phyloP scores from a whole-genome alignment of 2,797 vertebrate species.

The Notoglanidium macrostoma region DNA sequence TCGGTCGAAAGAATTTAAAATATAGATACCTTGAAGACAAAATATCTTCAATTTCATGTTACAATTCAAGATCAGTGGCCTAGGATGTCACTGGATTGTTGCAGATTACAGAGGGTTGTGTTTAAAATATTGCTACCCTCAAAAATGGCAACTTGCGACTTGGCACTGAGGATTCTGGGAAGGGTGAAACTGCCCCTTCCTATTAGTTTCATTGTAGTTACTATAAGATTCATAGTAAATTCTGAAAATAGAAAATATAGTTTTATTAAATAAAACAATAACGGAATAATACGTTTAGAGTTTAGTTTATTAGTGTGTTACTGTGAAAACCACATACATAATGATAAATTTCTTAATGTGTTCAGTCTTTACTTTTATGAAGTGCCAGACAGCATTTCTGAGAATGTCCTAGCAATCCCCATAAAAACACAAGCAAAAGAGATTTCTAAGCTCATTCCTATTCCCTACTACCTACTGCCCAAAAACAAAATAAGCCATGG shows the following conservation, averaged over 20 bases:
- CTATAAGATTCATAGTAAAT: neutral
- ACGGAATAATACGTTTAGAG: neutral
- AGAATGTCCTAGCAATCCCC: constrained; percentile 24
- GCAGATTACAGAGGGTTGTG: too few relatives aligned
- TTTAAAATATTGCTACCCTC: too few relatives aligned
- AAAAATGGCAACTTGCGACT: too few relatives aligned
- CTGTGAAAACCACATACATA: neutral
- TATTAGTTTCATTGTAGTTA: neutral
- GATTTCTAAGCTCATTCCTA: constrained; percentile 33
- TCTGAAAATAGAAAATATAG: neutral
- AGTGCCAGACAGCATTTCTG: constrained; percentile 5
- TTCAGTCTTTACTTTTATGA: constrained; percentile 2
- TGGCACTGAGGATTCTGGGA: too few relatives aligned
- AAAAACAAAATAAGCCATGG: constrained; percentile 36
- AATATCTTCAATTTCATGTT: too few relatives aligned
- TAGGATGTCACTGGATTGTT: too few relatives aligned
- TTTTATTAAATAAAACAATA: neutral
- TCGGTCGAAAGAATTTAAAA: too few relatives aligned
- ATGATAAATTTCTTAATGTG: neutral
- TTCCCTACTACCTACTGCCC: constrained; percentile 29
- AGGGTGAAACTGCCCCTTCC: neutral
- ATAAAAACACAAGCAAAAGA: constrained; percentile 25
- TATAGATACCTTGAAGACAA: too few relatives aligned
- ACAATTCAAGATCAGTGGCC: too few relatives aligned
- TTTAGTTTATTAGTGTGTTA: neutral